Base-by-base conservation (phyloP, 2,113 vertebrate genomes). In the Ascaphus truei region DNA sequence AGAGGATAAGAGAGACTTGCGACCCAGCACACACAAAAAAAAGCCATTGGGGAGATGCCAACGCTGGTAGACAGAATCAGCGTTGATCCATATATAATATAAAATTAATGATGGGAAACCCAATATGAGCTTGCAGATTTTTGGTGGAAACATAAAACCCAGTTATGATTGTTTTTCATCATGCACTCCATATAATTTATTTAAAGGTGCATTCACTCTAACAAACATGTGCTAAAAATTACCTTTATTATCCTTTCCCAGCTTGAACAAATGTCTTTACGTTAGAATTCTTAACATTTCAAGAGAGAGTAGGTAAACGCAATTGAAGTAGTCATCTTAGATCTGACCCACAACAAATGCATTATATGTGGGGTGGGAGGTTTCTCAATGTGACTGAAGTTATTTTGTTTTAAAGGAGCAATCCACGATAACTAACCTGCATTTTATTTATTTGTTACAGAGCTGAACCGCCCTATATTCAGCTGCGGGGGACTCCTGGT, bases 91-190 rank as follows among this genome's bases (percentile, higher is more conserved):
- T 20, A 27, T 51, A 29, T 58, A 59, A 59, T 68, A 68, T 68
- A 36, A 30, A 59, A 50, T 59, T 36, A 68, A 58, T 59, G 55
- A 37, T 27, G 55, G 22, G 55, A 59, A 68, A 68, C 30, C 22
- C 55, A 68, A 27, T 59, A 68, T 37, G 30, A 68, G 41, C 65
- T 68, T 68, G 64, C 52, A 47, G 51, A 67, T 47, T 68, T 68
- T 56, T 58, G 39, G 37, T 22, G 30, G 53, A 25, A 68, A 68
- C 65, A 68, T 68, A 48, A 68, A 68, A 68, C 52, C n/a, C 30
- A 36, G 39, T 36, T 48, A 68, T 59, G 65, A 68, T 68, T 58
- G 43, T 26, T 59, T 59, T 37, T 48, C 39, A 50, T 59, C 33
- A 37, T 59, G 65, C 29, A 23, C 15, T 8, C 15, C 16, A 57